Percentiles rank a stretch among this genome's conserved stretches.
These are phyloP conservation scores for Drosophila ogumai DNA, from an alignment of 1,140 invertebrate species.

Conservation along the genomic window DNA sequence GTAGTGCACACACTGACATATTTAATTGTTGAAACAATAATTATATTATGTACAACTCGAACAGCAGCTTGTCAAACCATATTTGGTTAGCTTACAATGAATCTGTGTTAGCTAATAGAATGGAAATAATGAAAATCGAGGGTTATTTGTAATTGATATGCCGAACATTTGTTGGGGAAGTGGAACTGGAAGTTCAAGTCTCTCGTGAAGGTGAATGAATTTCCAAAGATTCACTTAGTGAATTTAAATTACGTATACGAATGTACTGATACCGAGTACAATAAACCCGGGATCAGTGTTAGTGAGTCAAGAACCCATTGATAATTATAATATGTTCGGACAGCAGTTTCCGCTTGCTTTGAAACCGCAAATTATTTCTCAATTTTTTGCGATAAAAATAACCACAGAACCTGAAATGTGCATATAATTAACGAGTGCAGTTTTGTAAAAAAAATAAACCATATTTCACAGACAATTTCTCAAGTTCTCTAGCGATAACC, in stretches of 20 bases:
- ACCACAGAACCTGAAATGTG: constrained; percentile 10
- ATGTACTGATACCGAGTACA: constrained; percentile 19
- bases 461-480: constrained; percentile 4
- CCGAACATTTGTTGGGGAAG: constrained; percentile 9
- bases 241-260: constrained; percentile 14
- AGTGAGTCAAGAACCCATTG: constrained; percentile 31
- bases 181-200: constrained; percentile 3
- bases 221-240: constrained; percentile 19
- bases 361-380: constrained; percentile 26
- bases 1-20: constrained; percentile 27
- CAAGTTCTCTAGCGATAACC: constrained; percentile 33
- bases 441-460: constrained; percentile 5
- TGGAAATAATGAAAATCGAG: constrained; percentile 21
- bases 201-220: constrained; percentile 30
- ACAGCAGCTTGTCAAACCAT: constrained; percentile 8
- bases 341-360: constrained; percentile 26
- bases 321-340: constrained; percentile 20
- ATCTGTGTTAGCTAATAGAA: constrained; percentile 8
- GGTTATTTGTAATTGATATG: constrained; percentile 46
- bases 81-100: constrained; percentile 14
- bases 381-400: constrained; percentile 20
- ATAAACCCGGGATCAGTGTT: constrained; percentile 18
- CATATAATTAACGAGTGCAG: constrained; percentile 15
- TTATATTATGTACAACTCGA: constrained; percentile 23
- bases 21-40: constrained; percentile 55